Base-by-base conservation (phyloP, 2,113 vertebrate genomes). In the Phoxinus phoxinus region DNA sequence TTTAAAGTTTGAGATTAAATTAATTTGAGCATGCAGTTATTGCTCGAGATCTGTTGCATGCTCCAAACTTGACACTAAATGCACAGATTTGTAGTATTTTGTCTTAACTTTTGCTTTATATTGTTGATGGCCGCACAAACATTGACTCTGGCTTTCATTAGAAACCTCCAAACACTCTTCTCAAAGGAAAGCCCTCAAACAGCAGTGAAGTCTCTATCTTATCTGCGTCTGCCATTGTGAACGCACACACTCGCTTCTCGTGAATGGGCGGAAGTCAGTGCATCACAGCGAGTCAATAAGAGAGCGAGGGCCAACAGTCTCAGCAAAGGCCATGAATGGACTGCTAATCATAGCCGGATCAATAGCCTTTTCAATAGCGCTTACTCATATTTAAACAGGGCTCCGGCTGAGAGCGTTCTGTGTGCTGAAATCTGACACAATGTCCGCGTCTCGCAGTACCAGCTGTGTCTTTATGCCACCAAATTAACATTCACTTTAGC, bases 341-440 rank as follows among this genome's bases (percentile, higher is more conserved):
- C 81, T 86, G 85, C 74, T 77, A 82, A 82, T 85, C 77, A 46
- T 77, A 21, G 53, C 12, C 69, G 30, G 83, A 87, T 87, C 85
- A 87, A 83, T 87, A 85, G 78, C 65, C 85, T 84, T 87, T 84
- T 87, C 86, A 80, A 87, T 78, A 71, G 51, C 48, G 51, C 84
- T 86, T 84, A 67, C 77, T 79, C 59, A 78, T 86, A 82, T 81
- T 53, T 84, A 58, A 79, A 77, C 63, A 53, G 59, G 51, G 69
- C 75, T 86, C 58, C 61, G 27, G 65, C 74, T 79, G 65, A 83
- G 25, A 44, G 61, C 61, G 46, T 41, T 84, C 71, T 58, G 69
- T n/a, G 35, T n/a, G 35, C 58, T 58, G 44, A 75, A 51, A 27
- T 83, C 27, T 73, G 19, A 72, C 53, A 46, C 76, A 69, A 56